Percentiles rank a stretch among this genome's conserved stretches.
phyloP scores from a whole-genome alignment of 2,113 vertebrate genomes.

The Enhydra lutris region DNA sequence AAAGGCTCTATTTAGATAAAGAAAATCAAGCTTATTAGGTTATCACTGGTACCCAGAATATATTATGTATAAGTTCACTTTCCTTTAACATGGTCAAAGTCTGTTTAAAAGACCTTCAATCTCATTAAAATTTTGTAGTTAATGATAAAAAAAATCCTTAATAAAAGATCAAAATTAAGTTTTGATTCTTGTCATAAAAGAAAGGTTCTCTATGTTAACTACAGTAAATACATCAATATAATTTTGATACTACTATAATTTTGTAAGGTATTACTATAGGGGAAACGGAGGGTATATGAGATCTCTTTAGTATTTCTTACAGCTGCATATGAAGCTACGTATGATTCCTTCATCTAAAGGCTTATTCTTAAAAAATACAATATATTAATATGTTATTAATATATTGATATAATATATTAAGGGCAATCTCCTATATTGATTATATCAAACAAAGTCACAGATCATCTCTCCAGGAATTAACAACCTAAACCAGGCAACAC shows the following conservation, averaged over 20 bases:
- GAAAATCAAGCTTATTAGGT: background rate
- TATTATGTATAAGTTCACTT: background rate
- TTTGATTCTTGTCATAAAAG: background rate
- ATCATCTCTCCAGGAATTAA: background rate
- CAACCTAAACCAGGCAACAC: background rate
- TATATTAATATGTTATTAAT: background rate
- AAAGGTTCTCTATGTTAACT: background rate
- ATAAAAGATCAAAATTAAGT: background rate
- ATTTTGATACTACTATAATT: background rate
- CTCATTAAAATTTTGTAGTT: background rate
- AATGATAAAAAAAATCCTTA: background rate
- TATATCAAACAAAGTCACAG: slow-evolving; percentile 25
- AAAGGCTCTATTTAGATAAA: background rate
- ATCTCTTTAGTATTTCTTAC: background rate
- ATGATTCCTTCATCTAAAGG: background rate
- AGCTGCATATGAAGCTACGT: background rate
- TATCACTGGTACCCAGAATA: background rate
- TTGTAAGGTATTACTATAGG: background rate
- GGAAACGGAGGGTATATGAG: background rate
- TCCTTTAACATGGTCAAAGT: slow-evolving; percentile 9
- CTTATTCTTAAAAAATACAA: background rate
- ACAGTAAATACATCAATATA: background rate
- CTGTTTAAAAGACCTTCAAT: background rate
- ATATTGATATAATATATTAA: background rate
- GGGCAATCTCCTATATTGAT: background rate